Percentiles rank a stretch among this genome's conserved stretches.
Conservation (phyloP, 92 coral and sea anemone genomes). For the Epizoanthus ramosus region DNA sequence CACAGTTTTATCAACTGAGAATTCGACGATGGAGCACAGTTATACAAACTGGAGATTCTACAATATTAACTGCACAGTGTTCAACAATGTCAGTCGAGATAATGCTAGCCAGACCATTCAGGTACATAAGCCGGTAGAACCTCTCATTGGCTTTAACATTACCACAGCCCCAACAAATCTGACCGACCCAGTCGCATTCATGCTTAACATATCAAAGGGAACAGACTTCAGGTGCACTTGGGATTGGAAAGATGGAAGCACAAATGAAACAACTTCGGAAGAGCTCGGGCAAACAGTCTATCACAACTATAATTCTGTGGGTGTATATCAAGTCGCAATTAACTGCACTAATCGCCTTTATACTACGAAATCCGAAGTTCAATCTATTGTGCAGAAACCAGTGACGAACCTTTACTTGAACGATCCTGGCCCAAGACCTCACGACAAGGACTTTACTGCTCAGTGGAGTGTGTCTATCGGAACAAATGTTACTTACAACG, state of each 20-base stretch:
- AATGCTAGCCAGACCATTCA: constrained; percentile 61
- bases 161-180: constrained; percentile 70
- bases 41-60: constrained; percentile 61
- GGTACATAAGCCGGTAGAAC: constrained; percentile 89
- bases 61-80: constrained; percentile 59
- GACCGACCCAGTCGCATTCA: constrained; percentile 72
- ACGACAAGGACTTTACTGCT: constrained; percentile 43
- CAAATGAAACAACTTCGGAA: constrained; percentile 49
- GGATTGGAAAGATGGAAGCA: constrained; percentile 67
- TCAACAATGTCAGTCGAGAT: constrained; percentile 80
- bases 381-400: constrained; percentile 81
- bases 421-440: constrained; percentile 54
- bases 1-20: constrained; percentile 6
- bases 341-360: constrained; percentile 87
- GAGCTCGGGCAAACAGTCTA: constrained; percentile 65
- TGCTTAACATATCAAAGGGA: constrained; percentile 77
- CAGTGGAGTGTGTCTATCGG: constrained; percentile 61
- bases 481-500: constrained; percentile 77
- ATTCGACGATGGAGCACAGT: constrained; percentile 42
- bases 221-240: constrained; percentile 87
- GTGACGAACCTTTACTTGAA: constrained; percentile 46
- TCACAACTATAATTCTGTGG: constrained; percentile 69
- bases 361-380: constrained; percentile 54
- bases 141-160: constrained; percentile 65
- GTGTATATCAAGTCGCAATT: constrained; percentile 55